Evolutionary conservation across 2,888 invertebrate genomes (phyloP).

Genomic region (Eurois occulta): DNA sequence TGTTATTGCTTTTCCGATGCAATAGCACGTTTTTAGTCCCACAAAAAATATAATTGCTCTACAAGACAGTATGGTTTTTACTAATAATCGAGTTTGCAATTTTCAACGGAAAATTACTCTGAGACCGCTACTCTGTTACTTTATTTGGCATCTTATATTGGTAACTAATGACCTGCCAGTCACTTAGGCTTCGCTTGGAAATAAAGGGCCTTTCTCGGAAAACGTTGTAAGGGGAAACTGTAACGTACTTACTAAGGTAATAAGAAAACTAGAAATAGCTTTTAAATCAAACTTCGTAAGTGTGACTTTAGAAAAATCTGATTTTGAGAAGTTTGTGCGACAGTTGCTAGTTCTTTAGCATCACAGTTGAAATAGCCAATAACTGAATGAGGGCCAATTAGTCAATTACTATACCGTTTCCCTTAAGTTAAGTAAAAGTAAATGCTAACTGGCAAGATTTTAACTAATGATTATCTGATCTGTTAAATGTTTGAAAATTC

Average conservation of each 20-base stretch:
- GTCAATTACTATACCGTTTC: not conserved
- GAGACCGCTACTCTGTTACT: slow-evolving; percentile 15
- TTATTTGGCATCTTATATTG: slow-evolving; percentile 43
- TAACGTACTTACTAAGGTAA: not conserved
- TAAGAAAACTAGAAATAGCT: slow-evolving; percentile 4
- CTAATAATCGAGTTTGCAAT: slow-evolving; percentile 23
- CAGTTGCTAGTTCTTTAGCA: too few relatives aligned
- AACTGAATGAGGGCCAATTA: not conserved
- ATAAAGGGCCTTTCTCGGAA: slow-evolving; percentile 14
- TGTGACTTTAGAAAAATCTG: not conserved
- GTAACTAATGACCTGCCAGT: slow-evolving; percentile 53
- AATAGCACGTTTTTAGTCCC: slow-evolving; percentile 16
- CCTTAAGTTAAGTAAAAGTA: not conserved
- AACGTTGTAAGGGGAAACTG: slow-evolving; percentile 10
- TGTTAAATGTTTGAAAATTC: not conserved
- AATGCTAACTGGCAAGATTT: not conserved
- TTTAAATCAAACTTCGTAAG: not conserved
- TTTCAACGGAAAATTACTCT: slow-evolving; percentile 27
- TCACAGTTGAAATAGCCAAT: not conserved
- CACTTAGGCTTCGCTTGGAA: slow-evolving; percentile 24
- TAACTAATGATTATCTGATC: not conserved
- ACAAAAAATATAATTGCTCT: slow-evolving; percentile 25
- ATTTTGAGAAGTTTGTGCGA: not conserved
- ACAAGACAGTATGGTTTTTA: slow-evolving; percentile 2
- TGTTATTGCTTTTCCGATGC: slow-evolving; percentile 39